Percentiles rank a stretch among this genome's conserved stretches.
Conservation (phyloP, 1,140 invertebrate species). For the Philaenus spumarius region DNA sequence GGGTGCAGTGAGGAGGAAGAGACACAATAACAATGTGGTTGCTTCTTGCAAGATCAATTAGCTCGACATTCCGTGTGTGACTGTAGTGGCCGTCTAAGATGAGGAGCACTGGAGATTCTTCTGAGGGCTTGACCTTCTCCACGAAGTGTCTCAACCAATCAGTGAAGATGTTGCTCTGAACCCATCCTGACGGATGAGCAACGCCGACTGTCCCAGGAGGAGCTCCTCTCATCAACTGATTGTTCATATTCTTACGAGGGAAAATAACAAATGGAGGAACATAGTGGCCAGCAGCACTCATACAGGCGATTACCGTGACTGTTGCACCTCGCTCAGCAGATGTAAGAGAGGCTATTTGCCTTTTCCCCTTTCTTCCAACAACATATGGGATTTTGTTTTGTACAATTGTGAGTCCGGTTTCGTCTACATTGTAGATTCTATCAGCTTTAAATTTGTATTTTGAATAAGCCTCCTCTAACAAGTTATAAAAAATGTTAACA, state of each 20-base stretch:
- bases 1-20: neutral
- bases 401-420: constrained; percentile 34
- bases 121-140: neutral
- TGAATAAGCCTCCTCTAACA: constrained; percentile 29
- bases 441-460: constrained; percentile 31
- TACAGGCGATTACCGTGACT: neutral
- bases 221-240: neutral
- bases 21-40: neutral
- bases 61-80: neutral
- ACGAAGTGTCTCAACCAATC: neutral
- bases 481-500: constrained; percentile 34
- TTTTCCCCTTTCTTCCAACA: constrained; percentile 31
- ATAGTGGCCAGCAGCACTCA: neutral
- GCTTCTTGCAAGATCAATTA: neutral
- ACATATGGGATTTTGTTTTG: constrained; percentile 33
- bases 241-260: neutral
- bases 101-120: neutral
- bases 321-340: neutral
- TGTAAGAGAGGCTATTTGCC: constrained; percentile 26
- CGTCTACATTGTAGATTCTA: constrained; percentile 37
- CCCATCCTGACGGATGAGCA: neutral
- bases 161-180: neutral
- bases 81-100: neutral
- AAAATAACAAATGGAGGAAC: neutral
- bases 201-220: neutral